phyloP scores from a whole-genome alignment of 2,888 invertebrate species.

The Nowickia ferox region DNA sequence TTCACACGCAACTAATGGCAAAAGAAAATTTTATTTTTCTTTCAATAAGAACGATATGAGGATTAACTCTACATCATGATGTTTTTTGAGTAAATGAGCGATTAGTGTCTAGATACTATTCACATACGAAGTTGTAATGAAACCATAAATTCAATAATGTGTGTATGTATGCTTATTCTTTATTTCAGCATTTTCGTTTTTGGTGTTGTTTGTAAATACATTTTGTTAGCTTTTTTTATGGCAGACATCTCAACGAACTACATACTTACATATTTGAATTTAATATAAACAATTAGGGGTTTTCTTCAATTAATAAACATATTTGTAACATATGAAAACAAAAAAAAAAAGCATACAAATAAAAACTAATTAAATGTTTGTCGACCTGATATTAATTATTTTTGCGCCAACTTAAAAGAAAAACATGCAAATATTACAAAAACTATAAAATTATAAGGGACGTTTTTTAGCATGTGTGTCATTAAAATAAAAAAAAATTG shows the following conservation, averaged over 20 bases:
- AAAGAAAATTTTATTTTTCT: neutral
- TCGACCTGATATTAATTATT: conserved; percentile 44
- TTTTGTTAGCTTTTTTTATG: conserved; percentile 51
- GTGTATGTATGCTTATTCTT: conserved; percentile 70
- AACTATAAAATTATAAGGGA: conserved; percentile 36
- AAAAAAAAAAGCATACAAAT: conserved; percentile 49
- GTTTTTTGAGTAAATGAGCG: too few species aligned
- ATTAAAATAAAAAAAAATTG: neutral
- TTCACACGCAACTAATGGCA: too few species aligned
- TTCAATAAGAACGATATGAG: neutral
- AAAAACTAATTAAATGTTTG: conserved; percentile 39
- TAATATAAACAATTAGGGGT: conserved; percentile 40
- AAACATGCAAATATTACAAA: conserved; percentile 63
- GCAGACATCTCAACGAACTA: conserved; percentile 52
- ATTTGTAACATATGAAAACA: conserved; percentile 49
- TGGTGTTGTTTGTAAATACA: conserved; percentile 58
- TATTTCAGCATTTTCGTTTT: conserved; percentile 57
- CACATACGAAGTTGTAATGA: neutral
- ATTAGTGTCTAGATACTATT: too few species aligned
- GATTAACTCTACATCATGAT: too few species aligned
- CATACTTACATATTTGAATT: conserved; percentile 25
- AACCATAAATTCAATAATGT: conserved; percentile 60
- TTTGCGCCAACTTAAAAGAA: conserved; percentile 46
- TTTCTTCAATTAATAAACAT: conserved; percentile 24
- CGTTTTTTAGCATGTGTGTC: neutral